phyloP scores from a whole-genome alignment of 2,113 vertebrate genomes.

The Parus major region DNA sequence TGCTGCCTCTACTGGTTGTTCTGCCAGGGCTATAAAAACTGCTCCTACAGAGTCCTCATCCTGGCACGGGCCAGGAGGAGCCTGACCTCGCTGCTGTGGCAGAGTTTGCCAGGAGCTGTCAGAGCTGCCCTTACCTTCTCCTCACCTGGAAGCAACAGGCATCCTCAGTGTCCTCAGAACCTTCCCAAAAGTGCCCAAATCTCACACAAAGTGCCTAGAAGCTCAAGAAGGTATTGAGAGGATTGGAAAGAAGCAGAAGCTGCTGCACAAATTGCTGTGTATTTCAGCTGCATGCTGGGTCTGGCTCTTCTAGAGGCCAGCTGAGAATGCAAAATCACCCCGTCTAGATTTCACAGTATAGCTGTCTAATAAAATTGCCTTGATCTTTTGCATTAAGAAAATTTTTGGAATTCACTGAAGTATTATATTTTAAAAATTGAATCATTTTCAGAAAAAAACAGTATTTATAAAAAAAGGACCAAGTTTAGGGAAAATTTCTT shows the following conservation, averaged over 20 bases:
- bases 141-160: neutral
- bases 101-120: neutral
- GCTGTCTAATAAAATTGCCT: neutral
- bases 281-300: neutral
- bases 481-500: neutral
- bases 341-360: neutral
- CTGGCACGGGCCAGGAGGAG: neutral
- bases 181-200: neutral
- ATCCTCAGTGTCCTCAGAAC: neutral
- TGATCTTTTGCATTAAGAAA: rapidly evolving
- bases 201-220: neutral
- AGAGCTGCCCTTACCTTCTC: neutral
- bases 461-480: neutral
- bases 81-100: neutral
- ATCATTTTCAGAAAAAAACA: neutral
- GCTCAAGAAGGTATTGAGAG: neutral
- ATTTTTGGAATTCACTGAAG: neutral
- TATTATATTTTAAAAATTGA: neutral
- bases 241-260: neutral
- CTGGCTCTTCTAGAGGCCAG: neutral
- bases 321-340: neutral
- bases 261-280: neutral
- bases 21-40: neutral
- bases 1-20: neutral
- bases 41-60: neutral